Conservation (phyloP, 2,113 vertebrate genomes). For the Seriola aureovittata region DNA sequence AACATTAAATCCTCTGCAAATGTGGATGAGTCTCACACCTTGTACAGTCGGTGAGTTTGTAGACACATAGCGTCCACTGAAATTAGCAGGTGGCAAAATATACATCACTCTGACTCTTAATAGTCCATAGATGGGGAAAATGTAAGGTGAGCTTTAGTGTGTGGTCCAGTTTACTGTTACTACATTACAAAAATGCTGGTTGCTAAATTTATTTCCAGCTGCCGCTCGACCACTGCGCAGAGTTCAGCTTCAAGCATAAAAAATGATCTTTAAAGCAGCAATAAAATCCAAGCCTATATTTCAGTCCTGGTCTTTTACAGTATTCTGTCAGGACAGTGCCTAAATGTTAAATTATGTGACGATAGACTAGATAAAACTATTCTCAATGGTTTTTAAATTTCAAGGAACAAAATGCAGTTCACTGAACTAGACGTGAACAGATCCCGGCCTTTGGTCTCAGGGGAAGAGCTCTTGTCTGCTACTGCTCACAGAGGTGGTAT, state of each 20-base stretch:
- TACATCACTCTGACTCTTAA: neutral
- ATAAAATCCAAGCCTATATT: neutral
- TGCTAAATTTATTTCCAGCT: neutral
- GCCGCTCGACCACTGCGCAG: neutral
- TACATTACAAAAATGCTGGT: neutral
- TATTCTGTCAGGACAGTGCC: neutral
- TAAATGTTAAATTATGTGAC: neutral
- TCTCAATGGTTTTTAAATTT: neutral
- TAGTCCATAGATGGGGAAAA: constrained; percentile 10
- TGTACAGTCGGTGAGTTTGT: neutral
- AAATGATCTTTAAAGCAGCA: neutral
- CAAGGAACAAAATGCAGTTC: neutral
- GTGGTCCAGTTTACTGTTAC: constrained; percentile 2
- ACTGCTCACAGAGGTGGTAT: constrained; percentile 20
- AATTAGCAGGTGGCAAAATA: neutral
- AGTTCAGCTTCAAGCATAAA: neutral
- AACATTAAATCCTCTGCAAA: neutral
- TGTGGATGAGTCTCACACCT: neutral
- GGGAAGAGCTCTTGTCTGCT: constrained; percentile 12
- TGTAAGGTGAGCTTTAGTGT: constrained; percentile 2
- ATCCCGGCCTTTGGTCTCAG: constrained; percentile 1
- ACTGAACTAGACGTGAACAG: neutral
- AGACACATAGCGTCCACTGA: neutral
- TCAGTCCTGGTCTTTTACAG: neutral
- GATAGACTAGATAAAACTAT: neutral